Evolutionary conservation across 1,140 invertebrate genomes (phyloP), one percentile per base, ranked within the genome.

Genomic region (Drosophila baimaii): DNA sequence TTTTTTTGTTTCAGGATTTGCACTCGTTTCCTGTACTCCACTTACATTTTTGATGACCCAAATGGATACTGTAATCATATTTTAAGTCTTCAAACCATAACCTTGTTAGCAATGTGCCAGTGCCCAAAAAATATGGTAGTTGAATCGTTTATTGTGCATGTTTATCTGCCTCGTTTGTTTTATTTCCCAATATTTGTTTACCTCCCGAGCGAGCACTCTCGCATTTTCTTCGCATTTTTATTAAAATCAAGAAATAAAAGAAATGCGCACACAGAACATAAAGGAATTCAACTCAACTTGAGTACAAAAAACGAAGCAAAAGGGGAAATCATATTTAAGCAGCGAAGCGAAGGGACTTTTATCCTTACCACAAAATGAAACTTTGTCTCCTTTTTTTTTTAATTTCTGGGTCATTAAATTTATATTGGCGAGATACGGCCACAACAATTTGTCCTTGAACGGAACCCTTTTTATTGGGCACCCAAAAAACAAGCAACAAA

Each of bases 331-430:
- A 8, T 13, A 33, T 33, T 52, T 33, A 9, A 33, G 9, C 4
- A 5, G 29, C 27, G 12, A 21, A 8, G 3, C 27, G 2, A 5
- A 51, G 29, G 17, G 29, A 9, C 3, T 52, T 31, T 52, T 33
- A 21, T 52, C 17, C 47, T 12, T 1, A 58, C 39, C 58, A 12
- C 58, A 61, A 33, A 9, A 5, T 33, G 44, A 19, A 37, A 61
- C 31, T 35, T 35, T 33, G 13, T 52, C 15, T 9, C 7, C 17
- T 13, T 39, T n/a, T 21, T 65, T 44, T 5, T 9, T 15, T 13
- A 37, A 23, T 58, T 59, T 49, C 47, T 62, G 43, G 12, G 39
- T 62, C 64, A 62, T 47, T 47, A 47, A 49, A 49, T 62, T 66
- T 63, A 37, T 33, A 49, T 62, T 62, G 43, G 46, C 27, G 63